Base-by-base conservation (phyloP, 2,888 invertebrate genomes). In the Melanostoma scalare region DNA sequence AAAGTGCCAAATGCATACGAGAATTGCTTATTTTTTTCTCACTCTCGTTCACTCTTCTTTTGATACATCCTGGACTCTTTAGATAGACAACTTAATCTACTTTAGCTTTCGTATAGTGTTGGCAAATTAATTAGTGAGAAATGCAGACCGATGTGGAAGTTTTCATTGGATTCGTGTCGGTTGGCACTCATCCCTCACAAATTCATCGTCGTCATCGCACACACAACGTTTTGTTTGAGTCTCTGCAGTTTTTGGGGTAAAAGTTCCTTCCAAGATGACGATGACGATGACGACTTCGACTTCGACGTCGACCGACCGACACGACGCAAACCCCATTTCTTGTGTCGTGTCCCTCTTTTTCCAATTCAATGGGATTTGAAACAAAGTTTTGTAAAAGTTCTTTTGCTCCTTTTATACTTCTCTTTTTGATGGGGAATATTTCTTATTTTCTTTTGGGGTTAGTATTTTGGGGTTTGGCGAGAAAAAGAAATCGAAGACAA, bases 51-150 rank as follows among this genome's bases (percentile, higher is more conserved):
- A 6, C 38, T n/a, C 10, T 4, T 9, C 10, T 33, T 46, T 46
- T 46, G 2, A 5, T 46, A 10, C 10, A 46, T 10, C 44, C 10
- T 56, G 1, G 30, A 71, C 46, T 38, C 55, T 50, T 20, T 48
- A 63, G 31, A 53, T 20, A 48, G 48, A 52, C 52, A 52, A 52
- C 33, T 52, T 52, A 52, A 52, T 52, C 33, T 52, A 52, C 52
- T 52, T 35, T 9, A 6, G n/a, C 33, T 5, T 6, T 42, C n/a
- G 42, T 42, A 42, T 50, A 79, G 84, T 79, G 79, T 69, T 75
- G 44, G 84, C 42, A 84, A 84, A 84, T 84, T 84, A 84, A 84
- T 84, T 84, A 84, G 79, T 75, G 84, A 84, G 79, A 84, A 79
- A 84, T 84, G 79, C 84, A 84, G 79, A 84, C 78, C 74, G 69